These are phyloP conservation scores for Melangyna quadrimaculata DNA, from an alignment of 2,888 invertebrate species.

Conservation along the genomic window DNA sequence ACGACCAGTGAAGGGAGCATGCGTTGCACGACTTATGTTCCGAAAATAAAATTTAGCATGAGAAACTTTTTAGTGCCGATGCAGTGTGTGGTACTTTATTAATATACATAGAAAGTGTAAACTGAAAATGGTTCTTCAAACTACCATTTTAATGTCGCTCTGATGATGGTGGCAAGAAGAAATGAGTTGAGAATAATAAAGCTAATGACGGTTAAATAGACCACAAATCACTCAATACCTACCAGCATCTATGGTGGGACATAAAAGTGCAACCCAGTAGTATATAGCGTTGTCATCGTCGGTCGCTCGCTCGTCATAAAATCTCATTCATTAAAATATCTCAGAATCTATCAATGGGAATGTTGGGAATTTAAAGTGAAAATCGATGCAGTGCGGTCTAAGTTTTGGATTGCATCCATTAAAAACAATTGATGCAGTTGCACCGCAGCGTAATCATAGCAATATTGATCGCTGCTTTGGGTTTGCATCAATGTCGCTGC, in stretches of 20 bases:
- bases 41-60: slow-evolving; percentile 60
- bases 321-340: slow-evolving; percentile 45
- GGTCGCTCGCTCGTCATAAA: slow-evolving; percentile 13
- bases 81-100: slow-evolving; percentile 1
- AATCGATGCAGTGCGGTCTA: slow-evolving; percentile 52
- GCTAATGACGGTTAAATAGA: slow-evolving; percentile 38
- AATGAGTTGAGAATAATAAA: slow-evolving; percentile 42
- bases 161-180: slow-evolving; percentile 6
- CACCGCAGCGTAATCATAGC: slow-evolving; percentile 29
- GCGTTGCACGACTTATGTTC: slow-evolving; percentile 42
- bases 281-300: background rate
- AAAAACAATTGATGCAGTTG: slow-evolving; percentile 39
- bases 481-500: background rate
- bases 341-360: slow-evolving; percentile 19
- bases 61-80: slow-evolving; percentile 12
- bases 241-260: slow-evolving; percentile 29
- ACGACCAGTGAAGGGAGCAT: slow-evolving; percentile 48
- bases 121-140: slow-evolving; percentile 35
- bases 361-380: slow-evolving; percentile 25
- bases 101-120: slow-evolving; percentile 24
- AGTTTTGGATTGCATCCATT: slow-evolving; percentile 37
- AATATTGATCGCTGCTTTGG: slow-evolving; percentile 45
- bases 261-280: slow-evolving; percentile 1
- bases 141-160: slow-evolving; percentile 23
- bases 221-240: slow-evolving; percentile 55